Evolutionary conservation across 2,113 vertebrate species (phyloP), one percentile per base, ranked within the genome.

Genomic region (Laticauda colubrina): DNA sequence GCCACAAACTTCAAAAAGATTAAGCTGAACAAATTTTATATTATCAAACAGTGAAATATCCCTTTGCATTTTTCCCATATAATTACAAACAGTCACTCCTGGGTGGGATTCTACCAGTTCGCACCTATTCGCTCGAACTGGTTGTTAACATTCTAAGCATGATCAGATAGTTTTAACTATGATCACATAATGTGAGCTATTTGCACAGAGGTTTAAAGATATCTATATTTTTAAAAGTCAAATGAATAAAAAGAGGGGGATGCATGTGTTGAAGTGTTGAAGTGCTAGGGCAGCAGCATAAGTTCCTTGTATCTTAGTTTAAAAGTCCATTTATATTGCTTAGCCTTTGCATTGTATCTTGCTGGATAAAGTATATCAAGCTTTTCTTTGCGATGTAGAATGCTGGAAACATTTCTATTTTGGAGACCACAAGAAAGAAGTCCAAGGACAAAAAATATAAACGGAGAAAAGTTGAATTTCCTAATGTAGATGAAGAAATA

Each of bases 391-490:
- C 95, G 55, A 48, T 81, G n/a, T 93, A 98, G 98, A 95, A 96
- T 94, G 94, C 97, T 81, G 96, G 94, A 89, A 97, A 98, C 1
- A 64, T 95, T 92, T 98, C 98, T 48, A 81, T 96, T 91, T 95
- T 98, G 96, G 98, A 99, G 90, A 95, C 95, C 59, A 97, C 97
- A 90, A 98, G 94, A 92, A 98, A 97, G 91, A 97, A 94, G 85
- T 97, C 97, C 93, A 97, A 95, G 94, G 21, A 93, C 56, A 98
- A 96, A 90, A 97, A 95, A 96, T 69, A 75, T 61, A 98, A 98
- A 95, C 97, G 97, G 18, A 97, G 94, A 94, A 97, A 96, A 87
- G 95, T 94, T 53, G 95, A 94, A 6, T 92, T 96, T 61, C 96
- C 96, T 85, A 96, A 94, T 9, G 95, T 96, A 0, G 97, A 98